Base-by-base conservation (phyloP, 2,113 vertebrate genomes). In the Oceanites oceanicus region DNA sequence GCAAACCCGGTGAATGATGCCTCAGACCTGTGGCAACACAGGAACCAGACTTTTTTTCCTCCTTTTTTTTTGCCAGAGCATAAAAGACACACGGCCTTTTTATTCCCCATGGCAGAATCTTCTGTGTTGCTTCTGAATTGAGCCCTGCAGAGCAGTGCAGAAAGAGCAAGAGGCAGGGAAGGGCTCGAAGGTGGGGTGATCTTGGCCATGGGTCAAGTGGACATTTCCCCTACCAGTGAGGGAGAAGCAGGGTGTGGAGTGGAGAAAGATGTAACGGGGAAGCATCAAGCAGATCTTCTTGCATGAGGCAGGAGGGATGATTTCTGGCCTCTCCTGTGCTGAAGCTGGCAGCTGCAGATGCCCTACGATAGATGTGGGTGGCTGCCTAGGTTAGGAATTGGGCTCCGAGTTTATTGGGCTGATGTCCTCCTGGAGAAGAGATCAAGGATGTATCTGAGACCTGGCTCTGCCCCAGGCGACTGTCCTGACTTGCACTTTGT, bases 191-290 rank as follows among this genome's bases (percentile, higher is more conserved):
- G 3, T 61, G 52, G 52, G 30, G 20, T 66, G 55, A 17, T 47
- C 34, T 32, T 72, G 58, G 36, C 26, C 30, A 18, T 11, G 40
- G 40, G 26, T 50, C 36, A 32, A 44, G 44, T 15, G 32, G 29
- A 10, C 3, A 4, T 25, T 92, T 15, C 1, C 32, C n/a, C 14
- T 34, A 7, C 5, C 25, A 59, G 68, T 1, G 7, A 1, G 7
- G 15, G 14, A 50, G 18, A 58, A 58, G 45, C 30, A 66, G 42
- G 14, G 11, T 59, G 26, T 40, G 50, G 30, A 40, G 50, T 23
- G 34, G 20, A 42, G 15, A 61, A 56, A 32, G 59, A 9, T 84
- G 65, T 7, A 8, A 4, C 13, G 52, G 86, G 21, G 59, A 52
- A 73, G 21, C 55, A 36, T 15, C 27, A 7, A 45, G 49, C 27